Conservation (phyloP, 2,888 invertebrate genomes). For the Escarpia spicata region DNA sequence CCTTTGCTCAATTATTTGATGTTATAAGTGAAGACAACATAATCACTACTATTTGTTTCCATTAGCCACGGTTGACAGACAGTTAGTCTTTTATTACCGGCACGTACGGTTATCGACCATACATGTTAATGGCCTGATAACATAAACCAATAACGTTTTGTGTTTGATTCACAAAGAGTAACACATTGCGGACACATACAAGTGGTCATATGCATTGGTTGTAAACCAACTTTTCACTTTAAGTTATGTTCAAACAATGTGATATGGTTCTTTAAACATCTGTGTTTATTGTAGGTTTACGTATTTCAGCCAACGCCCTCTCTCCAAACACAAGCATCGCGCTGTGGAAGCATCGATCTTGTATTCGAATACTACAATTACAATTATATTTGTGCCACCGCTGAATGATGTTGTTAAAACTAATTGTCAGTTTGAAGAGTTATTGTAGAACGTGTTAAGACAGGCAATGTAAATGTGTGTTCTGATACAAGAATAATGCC, state of each 20-base stretch:
- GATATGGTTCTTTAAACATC: too few relatives aligned
- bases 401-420: not conserved
- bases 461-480: not conserved
- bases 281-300: too few relatives aligned
- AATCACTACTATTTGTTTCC: not conserved
- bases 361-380: too few relatives aligned
- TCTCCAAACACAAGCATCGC: too few relatives aligned
- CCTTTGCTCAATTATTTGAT: not conserved
- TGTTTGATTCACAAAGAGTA: not conserved
- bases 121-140: not conserved
- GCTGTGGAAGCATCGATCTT: too few relatives aligned
- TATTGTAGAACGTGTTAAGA: not conserved
- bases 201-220: too few relatives aligned
- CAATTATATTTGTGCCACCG: not conserved
- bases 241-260: too few relatives aligned
- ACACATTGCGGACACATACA: too few relatives aligned
- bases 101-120: not conserved
- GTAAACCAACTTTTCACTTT: too few relatives aligned
- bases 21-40: not conserved
- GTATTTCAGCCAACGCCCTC: too few relatives aligned
- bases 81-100: not conserved
- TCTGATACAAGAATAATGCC: not conserved
- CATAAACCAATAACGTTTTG: not conserved
- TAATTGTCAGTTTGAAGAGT: slow-evolving; percentile 1
- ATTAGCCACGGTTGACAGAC: not conserved